Base-by-base conservation (phyloP, 2,888 invertebrate genomes). In the Hedychridium roseum region DNA sequence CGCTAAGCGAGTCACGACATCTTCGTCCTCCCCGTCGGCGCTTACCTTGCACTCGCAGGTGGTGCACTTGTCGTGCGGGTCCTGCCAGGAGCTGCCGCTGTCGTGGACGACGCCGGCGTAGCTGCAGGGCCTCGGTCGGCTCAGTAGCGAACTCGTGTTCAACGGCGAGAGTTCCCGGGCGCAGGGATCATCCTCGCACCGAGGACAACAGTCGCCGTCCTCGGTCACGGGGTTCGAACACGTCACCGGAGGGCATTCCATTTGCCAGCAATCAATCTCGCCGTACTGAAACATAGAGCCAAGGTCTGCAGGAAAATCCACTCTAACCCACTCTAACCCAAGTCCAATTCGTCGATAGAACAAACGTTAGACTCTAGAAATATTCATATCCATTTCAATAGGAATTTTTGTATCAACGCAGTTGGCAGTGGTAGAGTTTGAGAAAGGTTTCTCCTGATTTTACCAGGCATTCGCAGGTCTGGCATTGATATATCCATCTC, bases 401-500 rank as follows among this genome's bases (percentile, higher is more conserved):
- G n/a, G n/a, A n/a, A n/a, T n/a, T n/a, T n/a, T n/a, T n/a, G n/a
- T n/a, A n/a, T n/a, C n/a, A n/a, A n/a, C n/a, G n/a, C n/a, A n/a
- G n/a, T n/a, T n/a, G n/a, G n/a, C n/a, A n/a, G n/a, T n/a, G n/a
- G n/a, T n/a, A n/a, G n/a, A n/a, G n/a, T n/a, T n/a, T n/a, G n/a
- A n/a, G n/a, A n/a, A n/a, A n/a, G n/a, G n/a, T n/a, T n/a, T n/a
- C n/a, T n/a, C n/a, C n/a, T 14, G 4, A 12, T 3, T 49, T 83
- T 74, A 91, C 91, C 80, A 92, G 83, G 81, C 94, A 94, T 83
- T 94, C 92, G 83, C 94, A 94, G 57, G 90, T 90, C 83, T 92
- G 91, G 80, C 94, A 94, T 80, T 93, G 90, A 82, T 92, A 92
- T 65, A 91, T 88, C 94, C 94, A 94, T 69, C 87, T 86, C 77